Base-by-base conservation (phyloP, 1,140 invertebrate genomes). In the Eupristina koningsbergeri region DNA sequence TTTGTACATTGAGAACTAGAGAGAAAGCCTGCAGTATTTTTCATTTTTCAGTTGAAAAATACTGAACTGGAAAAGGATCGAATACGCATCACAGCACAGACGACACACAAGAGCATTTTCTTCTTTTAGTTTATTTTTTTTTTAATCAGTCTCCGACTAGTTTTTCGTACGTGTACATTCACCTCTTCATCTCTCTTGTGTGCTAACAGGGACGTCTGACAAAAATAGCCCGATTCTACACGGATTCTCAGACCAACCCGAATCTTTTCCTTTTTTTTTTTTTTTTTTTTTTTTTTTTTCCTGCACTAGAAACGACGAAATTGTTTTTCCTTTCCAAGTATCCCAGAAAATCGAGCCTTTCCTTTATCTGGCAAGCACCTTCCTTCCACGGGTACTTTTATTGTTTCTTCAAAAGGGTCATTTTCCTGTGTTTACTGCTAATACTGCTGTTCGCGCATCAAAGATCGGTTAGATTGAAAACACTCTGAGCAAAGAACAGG, bases 331-430 rank as follows among this genome's bases (percentile, higher is more conserved):
- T n/a, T n/a, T 71, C 13, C 5, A 41, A 6, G 36, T 41, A 71
- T 71, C 22, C 36, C 22, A 31, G 36, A 36, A 71, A 71, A 71
- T 71, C 67, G 67, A 71, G 67, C 36, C 67, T 67, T 67, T 31
- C 64, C 17, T 34, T 29, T 31, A 29, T 64, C 63, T 64, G 29
- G 2, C 22, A 17, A 34, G 15, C 31, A 19, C 63, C 63, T 64
- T 9, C 61, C 6, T 19, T 15, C 58, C 3, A 8, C 1, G 22
- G 3, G 22, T 5, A 58, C 26, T 26, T 26, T 58, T 58, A 58
- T 58, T 58, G 26, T 58, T 58, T 58, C 50, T 58, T 58, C 9
- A 26, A 58, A 22, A 58, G 53, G 26, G 26, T 58, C 26, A 26
- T 58, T 58, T 58, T 58, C 26, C 9, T 58, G 22, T 26, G 22